Base-by-base conservation (phyloP, 2,888 invertebrate genomes). In the Odontocolon sp. region DNA sequence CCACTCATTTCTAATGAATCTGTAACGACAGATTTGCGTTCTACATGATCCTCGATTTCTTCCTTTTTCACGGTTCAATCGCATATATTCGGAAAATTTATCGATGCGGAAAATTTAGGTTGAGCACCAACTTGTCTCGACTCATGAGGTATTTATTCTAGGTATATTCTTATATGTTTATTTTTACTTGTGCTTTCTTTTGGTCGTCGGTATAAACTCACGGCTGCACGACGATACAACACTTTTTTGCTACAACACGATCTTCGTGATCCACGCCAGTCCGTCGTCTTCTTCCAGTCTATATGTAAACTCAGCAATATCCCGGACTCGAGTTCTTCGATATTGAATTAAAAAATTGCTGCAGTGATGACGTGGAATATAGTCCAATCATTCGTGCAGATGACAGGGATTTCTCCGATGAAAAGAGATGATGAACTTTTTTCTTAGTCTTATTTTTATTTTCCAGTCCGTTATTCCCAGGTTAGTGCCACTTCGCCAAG, bases 271-370 rank as follows among this genome's bases (percentile, higher is more conserved):
- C 21, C 61, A 6, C 61, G 66, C 45, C 67, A 38, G 70, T 71
- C 79, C 76, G 76, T 83, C 80, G 77, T 59, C 26, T 18, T 45
- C 16, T 45, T 47, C 69, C 61, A 54, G 63, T 82, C 84, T 86
- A 86, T 85, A 87, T 84, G 86, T n/a, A n/a, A n/a, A n/a, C 83
- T 86, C 84, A 82, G 86, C 85, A 87, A 38, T 45, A n/a, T 87
- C 87, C 85, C 82, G 82, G 82, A 84, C 83, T 86, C 84, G 82
- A 86, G 87, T 85, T 84, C 72, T 86, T 86, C 86, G 85, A 87
- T 87, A 89, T 89, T 88, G 89, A 89, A 87, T n/a, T 88, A 84
- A 87, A 87, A 87, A 87, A 88, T 88, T 86, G n/a, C n/a, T n/a
- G n/a, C n/a, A n/a, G n/a, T n/a, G n/a, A n/a, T n/a, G n/a, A n/a